phyloP scores from a whole-genome alignment of 2,888 invertebrate genomes.

The Drosophila setosimentum region DNA sequence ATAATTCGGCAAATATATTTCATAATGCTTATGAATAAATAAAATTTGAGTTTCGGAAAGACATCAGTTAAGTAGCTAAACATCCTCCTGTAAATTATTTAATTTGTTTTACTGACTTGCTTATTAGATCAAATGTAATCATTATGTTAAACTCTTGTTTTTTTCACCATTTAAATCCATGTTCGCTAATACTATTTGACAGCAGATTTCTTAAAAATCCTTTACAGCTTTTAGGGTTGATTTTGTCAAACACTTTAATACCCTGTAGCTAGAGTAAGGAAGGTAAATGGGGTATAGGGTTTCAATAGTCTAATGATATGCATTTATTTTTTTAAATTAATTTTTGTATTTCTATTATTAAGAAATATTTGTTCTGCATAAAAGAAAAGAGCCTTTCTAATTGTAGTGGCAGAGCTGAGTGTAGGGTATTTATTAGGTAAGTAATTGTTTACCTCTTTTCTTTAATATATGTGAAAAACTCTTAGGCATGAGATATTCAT shows the following conservation, averaged over 20 bases:
- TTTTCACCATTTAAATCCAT: background rate
- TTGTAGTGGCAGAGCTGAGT: accelerated
- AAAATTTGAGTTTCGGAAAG: background rate
- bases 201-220: conserved; percentile 1
- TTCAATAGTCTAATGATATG: background rate
- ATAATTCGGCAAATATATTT: conserved; percentile 8
- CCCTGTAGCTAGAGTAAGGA: background rate
- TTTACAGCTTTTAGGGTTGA: conserved; percentile 2
- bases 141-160: background rate
- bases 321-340: too few species aligned
- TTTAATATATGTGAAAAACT: background rate
- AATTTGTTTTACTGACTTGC: background rate
- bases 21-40: conserved; percentile 14
- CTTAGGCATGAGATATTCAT: conserved; percentile 35
- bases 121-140: background rate
- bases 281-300: background rate
- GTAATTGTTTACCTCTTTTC: background rate
- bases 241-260: background rate
- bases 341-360: too few species aligned
- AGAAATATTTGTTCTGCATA: background rate
- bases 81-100: background rate
- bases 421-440: background rate
- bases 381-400: background rate
- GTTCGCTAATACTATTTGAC: conserved; percentile 1
- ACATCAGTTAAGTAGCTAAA: background rate